A percentile compares a stretch with the other conserved stretches of the same genome.
phyloP scores from a whole-genome alignment of 2,888 invertebrate species.

The Yponomeuta plumbellus region DNA sequence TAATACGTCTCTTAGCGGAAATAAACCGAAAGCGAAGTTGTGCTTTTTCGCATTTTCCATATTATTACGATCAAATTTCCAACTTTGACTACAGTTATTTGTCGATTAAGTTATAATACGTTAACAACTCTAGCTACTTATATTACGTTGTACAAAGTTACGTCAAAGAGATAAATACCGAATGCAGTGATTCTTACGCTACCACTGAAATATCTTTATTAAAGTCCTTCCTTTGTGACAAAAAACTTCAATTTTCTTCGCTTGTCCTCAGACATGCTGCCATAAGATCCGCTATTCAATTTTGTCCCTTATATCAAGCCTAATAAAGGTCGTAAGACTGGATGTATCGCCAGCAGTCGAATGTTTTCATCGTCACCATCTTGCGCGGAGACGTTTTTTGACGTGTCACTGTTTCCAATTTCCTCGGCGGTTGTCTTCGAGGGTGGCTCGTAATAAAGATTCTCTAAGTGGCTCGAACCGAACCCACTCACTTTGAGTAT shows the following conservation, averaged over 20 bases:
- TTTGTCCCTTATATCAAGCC: neutral
- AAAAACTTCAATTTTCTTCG: neutral
- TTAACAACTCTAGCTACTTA: neutral
- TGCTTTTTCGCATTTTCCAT: too few species aligned
- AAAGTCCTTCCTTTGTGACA: neutral
- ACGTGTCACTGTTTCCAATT: conserved; percentile 41
- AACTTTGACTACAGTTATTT: neutral
- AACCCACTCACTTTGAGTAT: neutral
- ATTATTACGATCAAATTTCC: neutral
- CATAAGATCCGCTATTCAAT: neutral
- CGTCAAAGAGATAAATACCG: neutral
- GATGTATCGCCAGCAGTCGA: neutral
- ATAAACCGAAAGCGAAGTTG: too few species aligned
- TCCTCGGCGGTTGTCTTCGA: conserved; percentile 23
- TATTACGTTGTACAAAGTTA: neutral
- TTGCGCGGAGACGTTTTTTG: conserved; percentile 29
- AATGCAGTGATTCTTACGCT: neutral
- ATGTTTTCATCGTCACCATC: conserved; percentile 24
- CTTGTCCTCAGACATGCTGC: neutral
- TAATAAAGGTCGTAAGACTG: neutral
- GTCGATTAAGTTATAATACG: neutral
- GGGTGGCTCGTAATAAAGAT: conserved; percentile 7
- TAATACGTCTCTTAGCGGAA: too few species aligned
- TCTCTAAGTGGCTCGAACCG: conserved; percentile 6
- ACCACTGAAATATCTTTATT: neutral